phyloP scores from a whole-genome alignment of 2,113 vertebrate species.

The Amblyopsis rosae region DNA sequence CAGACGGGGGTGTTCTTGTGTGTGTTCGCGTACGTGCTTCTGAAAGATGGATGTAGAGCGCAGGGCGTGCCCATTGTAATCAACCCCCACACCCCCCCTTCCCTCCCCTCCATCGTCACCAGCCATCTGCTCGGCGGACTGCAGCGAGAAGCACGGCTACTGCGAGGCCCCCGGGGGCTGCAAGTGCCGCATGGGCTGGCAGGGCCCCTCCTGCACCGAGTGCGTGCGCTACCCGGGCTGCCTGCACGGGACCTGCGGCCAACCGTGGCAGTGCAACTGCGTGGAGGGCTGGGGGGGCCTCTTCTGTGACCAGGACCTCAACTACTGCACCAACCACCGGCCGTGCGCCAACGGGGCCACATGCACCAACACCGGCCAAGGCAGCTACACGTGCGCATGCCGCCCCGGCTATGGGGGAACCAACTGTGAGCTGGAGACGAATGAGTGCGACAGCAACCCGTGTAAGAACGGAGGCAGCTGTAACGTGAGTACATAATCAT shows the following conservation, averaged over 20 bases:
- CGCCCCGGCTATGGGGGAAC: slow-evolving; percentile 75
- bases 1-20: slow-evolving; percentile 50
- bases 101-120: slow-evolving; percentile 28
- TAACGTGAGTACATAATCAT: slow-evolving; percentile 75
- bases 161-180: slow-evolving; percentile 87
- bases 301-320: slow-evolving; percentile 86
- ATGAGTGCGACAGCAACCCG: slow-evolving; percentile 88
- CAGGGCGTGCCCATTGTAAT: slow-evolving; percentile 66
- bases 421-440: slow-evolving; percentile 83
- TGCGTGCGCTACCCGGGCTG: slow-evolving; percentile 86
- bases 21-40: slow-evolving; percentile 29
- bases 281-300: slow-evolving; percentile 87
- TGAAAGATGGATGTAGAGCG: slow-evolving; percentile 26
- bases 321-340: slow-evolving; percentile 87
- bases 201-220: slow-evolving; percentile 82
- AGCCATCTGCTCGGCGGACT: slow-evolving; percentile 84
- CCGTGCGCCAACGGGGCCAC: slow-evolving; percentile 82
- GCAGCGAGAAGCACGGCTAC: slow-evolving; percentile 84
- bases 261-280: slow-evolving; percentile 85
- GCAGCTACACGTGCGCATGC: slow-evolving; percentile 68
- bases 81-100: slow-evolving; percentile 35
- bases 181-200: slow-evolving; percentile 88
- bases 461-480: slow-evolving; percentile 93
- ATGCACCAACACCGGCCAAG: slow-evolving; percentile 73
- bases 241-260: slow-evolving; percentile 81